phyloP scores from a whole-genome alignment of 1,140 invertebrate species.

The Oedothorax gibbosus region DNA sequence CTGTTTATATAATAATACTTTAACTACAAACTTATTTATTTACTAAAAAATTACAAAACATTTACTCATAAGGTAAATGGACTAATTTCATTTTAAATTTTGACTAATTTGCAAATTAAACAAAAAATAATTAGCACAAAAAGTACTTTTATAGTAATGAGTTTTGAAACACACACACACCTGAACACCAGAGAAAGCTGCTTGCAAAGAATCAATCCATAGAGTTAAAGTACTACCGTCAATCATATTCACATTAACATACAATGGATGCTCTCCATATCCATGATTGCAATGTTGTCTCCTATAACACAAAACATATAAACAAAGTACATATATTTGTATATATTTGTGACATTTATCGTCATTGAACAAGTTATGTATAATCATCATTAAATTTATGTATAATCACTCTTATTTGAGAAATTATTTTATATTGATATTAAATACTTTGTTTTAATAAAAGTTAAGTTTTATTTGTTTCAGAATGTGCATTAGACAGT shows the following conservation, averaged over 20 bases:
- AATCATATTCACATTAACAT: conserved; percentile 80
- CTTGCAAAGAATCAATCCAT: conserved; percentile 79
- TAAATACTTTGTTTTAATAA: neutral
- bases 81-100: no score
- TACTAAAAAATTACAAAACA: no score
- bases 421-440: neutral
- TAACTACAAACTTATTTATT: no score
- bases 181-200: conserved; percentile 76
- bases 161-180: conserved; percentile 65
- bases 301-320: conserved; percentile 7
- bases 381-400: neutral
- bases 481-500: no score
- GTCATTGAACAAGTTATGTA: no score
- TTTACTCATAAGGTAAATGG: no score
- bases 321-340: neutral
- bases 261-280: conserved; percentile 76
- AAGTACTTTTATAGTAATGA: neutral
- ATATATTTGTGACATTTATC: neutral
- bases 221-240: conserved; percentile 75
- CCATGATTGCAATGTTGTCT: conserved; percentile 74
- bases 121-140: neutral
- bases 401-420: neutral
- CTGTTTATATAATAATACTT: no score
- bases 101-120: no score
- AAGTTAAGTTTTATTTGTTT: neutral